phyloP scores from a whole-genome alignment of 2,113 vertebrate genomes.

The Plecotus auritus region DNA sequence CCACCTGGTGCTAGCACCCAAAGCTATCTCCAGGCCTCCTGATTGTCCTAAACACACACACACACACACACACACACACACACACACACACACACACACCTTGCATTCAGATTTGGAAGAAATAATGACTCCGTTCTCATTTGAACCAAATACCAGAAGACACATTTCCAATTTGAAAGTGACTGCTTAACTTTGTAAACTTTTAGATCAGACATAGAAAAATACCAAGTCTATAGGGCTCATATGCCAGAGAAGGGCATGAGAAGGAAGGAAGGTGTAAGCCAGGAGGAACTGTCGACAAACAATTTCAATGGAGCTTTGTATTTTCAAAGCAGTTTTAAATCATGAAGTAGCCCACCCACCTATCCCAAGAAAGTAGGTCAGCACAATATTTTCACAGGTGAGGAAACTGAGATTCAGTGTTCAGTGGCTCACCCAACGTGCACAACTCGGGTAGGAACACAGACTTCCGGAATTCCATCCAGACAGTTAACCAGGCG shows the following conservation, averaged over 20 bases:
- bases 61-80: neutral
- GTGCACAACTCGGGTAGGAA: neutral
- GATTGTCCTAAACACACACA: neutral
- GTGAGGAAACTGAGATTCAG: conserved; percentile 61
- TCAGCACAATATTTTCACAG: conserved; percentile 69
- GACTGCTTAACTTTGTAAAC: neutral
- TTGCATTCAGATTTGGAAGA: neutral
- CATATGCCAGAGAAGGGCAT: neutral
- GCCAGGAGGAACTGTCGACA: neutral
- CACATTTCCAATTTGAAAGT: neutral
- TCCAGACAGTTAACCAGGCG: neutral
- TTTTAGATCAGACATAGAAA: conserved; percentile 32
- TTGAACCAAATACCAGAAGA: conserved; percentile 14
- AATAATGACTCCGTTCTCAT: neutral
- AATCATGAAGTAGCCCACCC: conserved; percentile 53
- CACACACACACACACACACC: neutral
- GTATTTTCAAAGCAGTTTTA: conserved; percentile 60
- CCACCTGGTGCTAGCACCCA: neutral
- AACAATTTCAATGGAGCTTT: conserved; percentile 53
- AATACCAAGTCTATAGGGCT: neutral
- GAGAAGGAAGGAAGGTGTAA: conserved; percentile 22
- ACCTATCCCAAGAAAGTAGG: conserved; percentile 49
- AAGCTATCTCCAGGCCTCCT: neutral
- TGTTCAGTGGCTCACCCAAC: conserved; percentile 12
- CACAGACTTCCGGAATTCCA: conserved; percentile 14